Conservation (phyloP, 2,888 invertebrate species). For the Cyrtodaria siliqua region DNA sequence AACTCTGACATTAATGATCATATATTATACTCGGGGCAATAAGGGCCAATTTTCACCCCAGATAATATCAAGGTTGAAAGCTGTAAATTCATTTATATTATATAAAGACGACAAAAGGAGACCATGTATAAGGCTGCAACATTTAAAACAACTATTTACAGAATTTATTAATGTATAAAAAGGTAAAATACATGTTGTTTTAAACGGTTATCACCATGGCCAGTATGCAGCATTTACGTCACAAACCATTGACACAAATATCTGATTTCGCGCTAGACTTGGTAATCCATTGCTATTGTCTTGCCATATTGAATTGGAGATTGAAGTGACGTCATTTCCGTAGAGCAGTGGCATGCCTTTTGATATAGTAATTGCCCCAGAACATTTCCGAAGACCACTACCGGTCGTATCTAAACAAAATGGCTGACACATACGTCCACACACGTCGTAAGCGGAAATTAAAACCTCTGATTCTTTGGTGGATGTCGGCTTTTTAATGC, state of each 20-base stretch:
- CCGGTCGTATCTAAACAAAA: constrained; percentile 56
- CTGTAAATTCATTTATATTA: too few species aligned
- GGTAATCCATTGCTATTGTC: constrained; percentile 43
- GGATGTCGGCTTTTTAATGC: constrained; percentile 69
- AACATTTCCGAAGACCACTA: constrained; percentile 21
- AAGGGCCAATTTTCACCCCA: too few species aligned
- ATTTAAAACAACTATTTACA: too few species aligned
- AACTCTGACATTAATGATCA: too few species aligned
- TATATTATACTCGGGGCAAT: too few species aligned
- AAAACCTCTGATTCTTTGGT: constrained; percentile 63
- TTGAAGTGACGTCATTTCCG: constrained; percentile 41
- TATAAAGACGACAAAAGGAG: too few species aligned
- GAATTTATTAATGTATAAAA: too few species aligned
- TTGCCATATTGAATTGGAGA: constrained; percentile 24
- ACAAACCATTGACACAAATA: constrained; percentile 33
- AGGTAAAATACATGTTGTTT: too few species aligned
- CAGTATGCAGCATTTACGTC: constrained; percentile 24
- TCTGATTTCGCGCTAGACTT: constrained; percentile 16
- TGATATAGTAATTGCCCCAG: constrained; percentile 36
- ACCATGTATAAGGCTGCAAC: too few species aligned
- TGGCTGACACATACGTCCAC: constrained; percentile 79
- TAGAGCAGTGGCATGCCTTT: constrained; percentile 24
- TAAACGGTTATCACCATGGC: constrained; percentile 37
- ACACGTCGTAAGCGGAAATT: constrained; percentile 74
- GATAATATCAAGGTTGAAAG: too few species aligned